Conservation (phyloP, 2,113 vertebrate species). For the Percopsis transmontana region DNA sequence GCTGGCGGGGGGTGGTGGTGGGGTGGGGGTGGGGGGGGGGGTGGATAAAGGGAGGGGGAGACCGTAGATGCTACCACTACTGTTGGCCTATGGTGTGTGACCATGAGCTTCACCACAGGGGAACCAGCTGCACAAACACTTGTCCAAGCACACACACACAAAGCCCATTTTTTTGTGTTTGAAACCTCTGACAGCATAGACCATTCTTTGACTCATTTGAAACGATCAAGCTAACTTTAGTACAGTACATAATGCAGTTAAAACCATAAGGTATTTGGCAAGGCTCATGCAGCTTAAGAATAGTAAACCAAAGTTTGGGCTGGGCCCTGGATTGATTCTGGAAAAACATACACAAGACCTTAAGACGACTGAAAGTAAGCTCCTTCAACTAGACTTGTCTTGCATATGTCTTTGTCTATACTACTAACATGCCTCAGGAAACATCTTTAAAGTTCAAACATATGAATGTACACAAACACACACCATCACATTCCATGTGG, state of each 20-base stretch:
- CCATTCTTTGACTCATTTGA: constrained; percentile 13
- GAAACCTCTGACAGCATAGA: constrained; percentile 11
- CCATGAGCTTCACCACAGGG: constrained; percentile 51
- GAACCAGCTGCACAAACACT: constrained; percentile 66
- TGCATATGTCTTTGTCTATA: constrained; percentile 43
- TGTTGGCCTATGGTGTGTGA: constrained; percentile 42
- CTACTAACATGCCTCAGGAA: constrained; percentile 29
- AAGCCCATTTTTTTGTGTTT: constrained; percentile 7
- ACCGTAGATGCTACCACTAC: constrained; percentile 10
- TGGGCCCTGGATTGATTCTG: constrained; percentile 23
- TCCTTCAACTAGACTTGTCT: constrained; percentile 14
- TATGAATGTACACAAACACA: constrained; percentile 31
- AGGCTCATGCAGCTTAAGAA: constrained; percentile 24
- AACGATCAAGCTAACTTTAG: constrained; percentile 16
- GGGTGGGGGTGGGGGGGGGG: constrained; percentile 18
- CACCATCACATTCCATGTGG: constrained; percentile 31
- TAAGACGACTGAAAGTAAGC: constrained; percentile 14
- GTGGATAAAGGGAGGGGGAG: constrained; percentile 9
- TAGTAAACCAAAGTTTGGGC: constrained; percentile 30
- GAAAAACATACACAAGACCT: constrained; percentile 43
- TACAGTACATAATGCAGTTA: constrained; percentile 6
- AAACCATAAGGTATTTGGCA: constrained; percentile 31
- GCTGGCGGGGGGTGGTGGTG: constrained; percentile 4
- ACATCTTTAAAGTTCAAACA: constrained; percentile 33
- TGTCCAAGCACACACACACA: constrained; percentile 14